Conservation (phyloP, 2,888 invertebrate species). For the Ennomos erosarius region DNA sequence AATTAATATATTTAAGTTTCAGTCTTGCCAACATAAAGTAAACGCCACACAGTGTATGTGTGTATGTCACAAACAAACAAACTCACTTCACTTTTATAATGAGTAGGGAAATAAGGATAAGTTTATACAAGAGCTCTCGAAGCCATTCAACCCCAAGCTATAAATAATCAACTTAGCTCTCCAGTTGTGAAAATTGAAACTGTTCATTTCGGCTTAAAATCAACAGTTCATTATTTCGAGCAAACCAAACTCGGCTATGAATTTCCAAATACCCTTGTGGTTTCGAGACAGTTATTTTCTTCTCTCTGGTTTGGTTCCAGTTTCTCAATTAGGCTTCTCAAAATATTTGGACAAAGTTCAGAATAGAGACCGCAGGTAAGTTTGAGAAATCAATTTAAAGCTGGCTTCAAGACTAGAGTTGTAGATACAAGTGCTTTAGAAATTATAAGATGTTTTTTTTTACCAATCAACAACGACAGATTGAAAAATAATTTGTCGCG, state of each 20-base stretch:
- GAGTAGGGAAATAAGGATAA: too few relatives aligned
- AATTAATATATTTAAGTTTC: too few relatives aligned
- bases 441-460: background rate
- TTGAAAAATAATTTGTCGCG: too few relatives aligned
- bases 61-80: too few relatives aligned
- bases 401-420: conserved; percentile 8
- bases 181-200: background rate
- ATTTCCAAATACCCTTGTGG: conserved; percentile 23
- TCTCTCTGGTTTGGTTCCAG: conserved; percentile 22
- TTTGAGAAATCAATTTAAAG: conserved; percentile 25
- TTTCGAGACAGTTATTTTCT: conserved; percentile 25
- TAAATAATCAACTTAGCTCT: background rate
- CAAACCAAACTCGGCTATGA: conserved; percentile 19
- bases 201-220: conserved; percentile 18
- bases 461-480: too few relatives aligned
- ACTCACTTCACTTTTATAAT: too few relatives aligned
- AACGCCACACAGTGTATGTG: too few relatives aligned
- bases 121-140: too few relatives aligned
- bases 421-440: conserved; percentile 6
- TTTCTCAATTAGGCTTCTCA: conserved; percentile 27
- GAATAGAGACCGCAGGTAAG: conserved; percentile 28
- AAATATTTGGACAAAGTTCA: conserved; percentile 36
- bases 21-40: too few relatives aligned
- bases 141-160: background rate
- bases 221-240: conserved; percentile 22